Evolutionary conservation across 2,888 invertebrate genomes (phyloP), one percentile per base, ranked within the genome.

Genomic region (Geophilus truncorum): DNA sequence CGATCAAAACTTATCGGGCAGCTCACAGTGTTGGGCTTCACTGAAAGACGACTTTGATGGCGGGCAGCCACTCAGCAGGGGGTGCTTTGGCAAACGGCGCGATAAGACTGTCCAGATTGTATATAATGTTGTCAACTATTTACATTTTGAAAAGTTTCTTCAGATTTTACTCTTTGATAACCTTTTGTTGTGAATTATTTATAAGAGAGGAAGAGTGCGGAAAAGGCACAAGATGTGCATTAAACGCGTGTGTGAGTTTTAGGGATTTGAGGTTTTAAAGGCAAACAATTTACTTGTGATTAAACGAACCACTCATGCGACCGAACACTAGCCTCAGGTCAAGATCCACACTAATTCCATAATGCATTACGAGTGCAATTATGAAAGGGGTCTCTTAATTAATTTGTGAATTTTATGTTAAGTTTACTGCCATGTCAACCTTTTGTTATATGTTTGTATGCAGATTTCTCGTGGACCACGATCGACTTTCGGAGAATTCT

Each of bases 391-490:
- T 5, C 21, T 1, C 18, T 18, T 51, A 51, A 51, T 51, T 51
- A 51, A 51, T 51, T 51, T 51, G 18, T 6, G 4, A 75, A 23
- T 18, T 30, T 75, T 28, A 15, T 30, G 75, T 75, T 23, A n/a
- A 28, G 21, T 23, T 75, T 7, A 21, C 2, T 75, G 23, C 18
- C 15, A 25, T 25, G 23, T 9, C 18, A 9, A 10, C 18, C 21
- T 78, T 40, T 21, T 36, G 1, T 78, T 15, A 25, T 34, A 9
- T 78, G 18, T 40, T 1, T 21, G 1, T 36, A 18, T 45, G 1
- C 4, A 80, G 80, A 70, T 80, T 80, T 36, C 76, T 80, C 36
- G 80, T 80, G 7, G 80, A 80, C 23, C 45, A 40, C 62, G 79
- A 79, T n/a, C 70, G 62, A 21, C 30, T 51, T n/a, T 34, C 75